Percentiles rank a stretch among this genome's conserved stretches.
phyloP scores from a whole-genome alignment of 1,140 invertebrate species.

The Anastrepha obliqua region DNA sequence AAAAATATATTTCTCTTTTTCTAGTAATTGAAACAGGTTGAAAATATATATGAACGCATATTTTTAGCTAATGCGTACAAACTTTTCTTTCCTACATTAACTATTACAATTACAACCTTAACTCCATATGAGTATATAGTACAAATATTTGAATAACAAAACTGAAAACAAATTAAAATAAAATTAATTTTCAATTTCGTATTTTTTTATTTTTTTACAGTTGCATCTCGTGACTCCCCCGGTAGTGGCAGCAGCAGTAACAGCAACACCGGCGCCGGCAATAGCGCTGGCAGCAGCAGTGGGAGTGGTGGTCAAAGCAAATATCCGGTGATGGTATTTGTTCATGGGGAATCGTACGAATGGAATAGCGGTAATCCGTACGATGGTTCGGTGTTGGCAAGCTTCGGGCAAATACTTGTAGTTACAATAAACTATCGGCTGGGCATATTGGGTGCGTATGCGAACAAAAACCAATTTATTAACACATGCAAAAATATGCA shows the following conservation, averaged over 20 bases:
- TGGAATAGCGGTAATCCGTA: slow-evolving; percentile 98
- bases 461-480: no score
- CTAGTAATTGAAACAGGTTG: no score
- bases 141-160: no score
- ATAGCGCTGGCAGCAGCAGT: slow-evolving; percentile 27
- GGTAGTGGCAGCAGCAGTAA: slow-evolving; percentile 59
- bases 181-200: slow-evolving; percentile 59
- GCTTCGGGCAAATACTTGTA: slow-evolving; percentile 94
- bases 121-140: no score
- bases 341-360: slow-evolving; percentile 97
- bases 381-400: slow-evolving; percentile 93
- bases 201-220: slow-evolving; percentile 76
- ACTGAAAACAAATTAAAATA: background rate
- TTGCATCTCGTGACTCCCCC: slow-evolving; percentile 80
- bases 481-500: no score
- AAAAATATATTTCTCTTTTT: no score
- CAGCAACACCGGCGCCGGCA: slow-evolving; percentile 51
- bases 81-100: no score
- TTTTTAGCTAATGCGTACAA: no score
- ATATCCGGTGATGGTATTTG: slow-evolving; percentile 94
- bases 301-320: slow-evolving; percentile 71
- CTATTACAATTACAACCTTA: no score
- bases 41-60: no score
- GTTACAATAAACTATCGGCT: slow-evolving; percentile 98
- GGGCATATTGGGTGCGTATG: slow-evolving; percentile 91